Conservation (phyloP, 1,140 invertebrate species). For the Panagrolaimus sp. region DNA sequence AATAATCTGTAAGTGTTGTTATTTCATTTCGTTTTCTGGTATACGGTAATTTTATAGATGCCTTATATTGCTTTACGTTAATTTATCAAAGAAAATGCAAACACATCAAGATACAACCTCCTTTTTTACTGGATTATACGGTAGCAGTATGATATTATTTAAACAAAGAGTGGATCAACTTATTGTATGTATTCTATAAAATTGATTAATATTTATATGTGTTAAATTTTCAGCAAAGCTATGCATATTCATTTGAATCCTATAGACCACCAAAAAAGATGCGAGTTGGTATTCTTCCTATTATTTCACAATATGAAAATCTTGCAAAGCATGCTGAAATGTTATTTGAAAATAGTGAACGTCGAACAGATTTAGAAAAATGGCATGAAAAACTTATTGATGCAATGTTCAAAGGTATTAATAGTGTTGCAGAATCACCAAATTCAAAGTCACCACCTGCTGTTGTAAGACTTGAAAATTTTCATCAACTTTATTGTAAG, state of each 20-base stretch:
- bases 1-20: conserved; percentile 18
- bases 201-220: conserved; percentile 1
- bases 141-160: conserved; percentile 78
- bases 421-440: conserved; percentile 74
- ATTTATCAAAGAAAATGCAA: conserved; percentile 80
- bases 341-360: conserved; percentile 68
- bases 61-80: conserved; percentile 79
- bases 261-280: conserved; percentile 28
- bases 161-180: conserved; percentile 88
- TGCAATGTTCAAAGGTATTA: conserved; percentile 79
- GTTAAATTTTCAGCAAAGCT: conserved; percentile 17
- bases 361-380: conserved; percentile 88
- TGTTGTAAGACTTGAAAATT: conserved; percentile 81
- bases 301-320: conserved; percentile 29
- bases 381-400: conserved; percentile 80
- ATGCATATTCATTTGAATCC: conserved; percentile 17
- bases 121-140: conserved; percentile 81
- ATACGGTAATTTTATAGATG: conserved; percentile 1
- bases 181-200: conserved; percentile 64
- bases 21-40: conserved; percentile 16
- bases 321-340: conserved; percentile 59
- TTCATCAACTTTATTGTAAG: conserved; percentile 77
- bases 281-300: conserved; percentile 38
- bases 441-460: conserved; percentile 87
- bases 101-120: conserved; percentile 82